Evolutionary conservation across 2,797 vertebrate species (phyloP), one percentile per base, ranked within the genome.

Genomic region (Protosalanx chinensis): DNA sequence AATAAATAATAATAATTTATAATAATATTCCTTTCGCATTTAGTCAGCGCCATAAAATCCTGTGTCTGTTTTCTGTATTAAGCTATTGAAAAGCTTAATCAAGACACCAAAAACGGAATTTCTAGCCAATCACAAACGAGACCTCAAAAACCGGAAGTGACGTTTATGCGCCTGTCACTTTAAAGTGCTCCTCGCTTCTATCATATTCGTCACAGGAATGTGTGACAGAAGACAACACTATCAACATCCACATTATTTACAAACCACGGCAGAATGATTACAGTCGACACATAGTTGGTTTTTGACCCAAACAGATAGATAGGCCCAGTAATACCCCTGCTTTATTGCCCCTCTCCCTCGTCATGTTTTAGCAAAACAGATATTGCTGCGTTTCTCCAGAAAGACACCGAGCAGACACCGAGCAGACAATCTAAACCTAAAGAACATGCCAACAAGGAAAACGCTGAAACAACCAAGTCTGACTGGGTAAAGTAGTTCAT

Each of bases 131-230:
- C 88, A 80, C 84, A 78, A 62, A 2, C 83, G 63, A 68, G 58
- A 71, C 70, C 83, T 74, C 80, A 68, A 70, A 76, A 64, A 67
- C 92, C 92, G 94, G 95, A 95, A 93, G 76, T 94, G 91, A 91
- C 94, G 93, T 86, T 20, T 1, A 57, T 71, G 83, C 80, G 79
- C 77, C 86, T 85, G 88, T 84, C 89, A 81, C 76, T 85, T 90
- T 88, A 77, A 92, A 87, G 70, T 77, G 68, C 58, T 78, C 71
- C 69, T 86, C 87, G 75, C 79, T 84, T 57, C 83, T 78, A 71
- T 81, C 84, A 88, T 85, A 78, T 76, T 71, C 78, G 82, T 71
- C 81, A 82, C 79, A 85, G 67, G 72, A 80, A 67, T 79, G 70
- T 78, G 78, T 41, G 30, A 67, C 67, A 67, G 76, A 70, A 63